Evolutionary conservation across 2,113 vertebrate genomes (phyloP), one percentile per base, ranked within the genome.

Genomic region (Ibidorhyncha struthersii): DNA sequence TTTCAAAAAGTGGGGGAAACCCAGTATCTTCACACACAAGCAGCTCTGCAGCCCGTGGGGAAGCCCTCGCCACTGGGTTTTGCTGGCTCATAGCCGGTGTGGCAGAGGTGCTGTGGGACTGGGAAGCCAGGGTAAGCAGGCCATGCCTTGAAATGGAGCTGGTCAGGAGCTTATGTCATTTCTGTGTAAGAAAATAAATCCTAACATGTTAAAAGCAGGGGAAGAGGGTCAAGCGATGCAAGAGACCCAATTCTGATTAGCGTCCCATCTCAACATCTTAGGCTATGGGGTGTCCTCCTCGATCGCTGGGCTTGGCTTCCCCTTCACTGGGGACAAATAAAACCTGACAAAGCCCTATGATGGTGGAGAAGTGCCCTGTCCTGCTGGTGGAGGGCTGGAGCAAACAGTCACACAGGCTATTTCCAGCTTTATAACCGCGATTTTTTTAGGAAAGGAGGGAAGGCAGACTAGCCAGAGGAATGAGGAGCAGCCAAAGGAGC

Each of bases 381-480:
- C 43, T 12, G 12, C 45, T 12, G 10, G 9, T 13, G 14, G 36
- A 52, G 11, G 36, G 52, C 80, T 58, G 78, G 59, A 82, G 81
- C 58, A 59, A 67, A 67, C 9, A 40, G 32, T 43, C 29, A 56
- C 38, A 3, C 1, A 1, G 32, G 72, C 41, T 90, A 30, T 89
- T 84, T 62, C 63, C 79, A 89, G 55, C 50, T 63, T 59, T 78
- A 22, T 50, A 81, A 45, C 15, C 14, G 12, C 2, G 8, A 12
- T 22, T 90, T 52, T 80, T 80, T n/a, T 22, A 56, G 67, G 30
- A 47, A 50, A 63, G 25, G 32, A 11, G 63, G 55, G 69, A 89
- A 90, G n/a, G 55, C 90, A 94, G 84, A 47, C 55, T 30, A 91
- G 43, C 53, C 86, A 76, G 70, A 89, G 73, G 82, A 96, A 91